Evolutionary conservation across 2,888 invertebrate genomes (phyloP), one percentile per base, ranked within the genome.

Genomic region (Hemaris fuciformis): DNA sequence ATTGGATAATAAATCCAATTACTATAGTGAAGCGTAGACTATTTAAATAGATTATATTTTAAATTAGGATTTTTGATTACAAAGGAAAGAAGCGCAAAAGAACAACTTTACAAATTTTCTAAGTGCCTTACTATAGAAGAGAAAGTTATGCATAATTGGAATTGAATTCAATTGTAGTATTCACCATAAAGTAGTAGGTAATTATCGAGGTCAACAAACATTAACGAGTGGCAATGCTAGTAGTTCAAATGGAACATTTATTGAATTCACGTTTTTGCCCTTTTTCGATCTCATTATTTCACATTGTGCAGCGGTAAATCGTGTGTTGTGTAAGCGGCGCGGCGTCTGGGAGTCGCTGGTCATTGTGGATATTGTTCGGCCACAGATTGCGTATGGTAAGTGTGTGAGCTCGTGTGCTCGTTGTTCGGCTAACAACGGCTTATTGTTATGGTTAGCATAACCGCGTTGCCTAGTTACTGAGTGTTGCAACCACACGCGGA

Each of bases 381-480:
- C 72, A 73, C 70, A 73, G 76, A 78, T 83, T 81, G 77, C 82
- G 81, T 76, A 72, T 74, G 75, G 74, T 73, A 71, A 75, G 67
- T 56, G 38, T 38, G 27, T 56, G 7, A 15, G 41, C 42, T 60
- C 53, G 38, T 53, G 31, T 46, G 53, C 27, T 7, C 48, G 48
- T 25, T 27, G 53, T 10, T 53, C 27, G 38, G 71, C 71, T 74
- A 76, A 76, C 76, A 77, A 79, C 80, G 73, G 73, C 74, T 73
- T 75, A 83, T 83, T 86, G 85, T 88, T 87, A 84, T 84, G 83
- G 80, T 81, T 79, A 79, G 77, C 80, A 80, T 82, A 84, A 83
- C 82, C 82, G 82, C 75, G 81, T 84, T 81, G 83, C 83, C 79
- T 79, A 80, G 83, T 83, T 85, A 83, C 75, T 76, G 75, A 79